Evolutionary conservation across 2,888 invertebrate species (phyloP), one percentile per base, ranked within the genome.

Genomic region (Morpho deidamia): DNA sequence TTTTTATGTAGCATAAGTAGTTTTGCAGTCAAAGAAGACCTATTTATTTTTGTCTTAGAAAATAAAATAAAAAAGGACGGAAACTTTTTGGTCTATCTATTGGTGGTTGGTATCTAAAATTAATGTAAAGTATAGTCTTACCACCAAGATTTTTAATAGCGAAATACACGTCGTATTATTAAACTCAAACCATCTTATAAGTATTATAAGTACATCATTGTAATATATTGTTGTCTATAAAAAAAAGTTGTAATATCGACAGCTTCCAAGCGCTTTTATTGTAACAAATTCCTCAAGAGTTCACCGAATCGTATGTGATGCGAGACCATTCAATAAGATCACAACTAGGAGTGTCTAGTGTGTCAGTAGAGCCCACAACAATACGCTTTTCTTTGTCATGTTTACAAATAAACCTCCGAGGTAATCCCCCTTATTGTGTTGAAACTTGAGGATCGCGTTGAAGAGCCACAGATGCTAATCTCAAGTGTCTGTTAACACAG

Each of bases 331-430:
- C 78, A 83, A 88, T 85, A 79, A 81, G 76, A 78, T 80, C 73
- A 81, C 68, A 73, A 78, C 83, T 75, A 79, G 74, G 76, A 50
- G 72, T 69, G 72, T 71, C 67, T 73, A 73, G 78, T 78, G 79
- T 76, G 83, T 79, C 81, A 81, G 74, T 42, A 55, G 55, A 44
- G 51, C 60, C 56, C 60, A 70, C 74, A 76, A 84, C 78, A 79
- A 80, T 82, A 72, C 68, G 69, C 64, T 70, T 76, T 80, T 84
- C 81, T 77, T 81, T 83, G 82, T 82, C 74, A 72, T 89, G 86
- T 88, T 88, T 89, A 87, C 87, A 89, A 89, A 89, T 88, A 89
- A 88, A 85, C 85, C 81, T 83, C 85, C 82, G 74, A 78, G 77
- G 74, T 89, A 89, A 89, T 89, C 88, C 85, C 71, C 66, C 60